Evolutionary conservation across 2,888 invertebrate species (phyloP).

Genomic region (Lamellibrachia columna): DNA sequence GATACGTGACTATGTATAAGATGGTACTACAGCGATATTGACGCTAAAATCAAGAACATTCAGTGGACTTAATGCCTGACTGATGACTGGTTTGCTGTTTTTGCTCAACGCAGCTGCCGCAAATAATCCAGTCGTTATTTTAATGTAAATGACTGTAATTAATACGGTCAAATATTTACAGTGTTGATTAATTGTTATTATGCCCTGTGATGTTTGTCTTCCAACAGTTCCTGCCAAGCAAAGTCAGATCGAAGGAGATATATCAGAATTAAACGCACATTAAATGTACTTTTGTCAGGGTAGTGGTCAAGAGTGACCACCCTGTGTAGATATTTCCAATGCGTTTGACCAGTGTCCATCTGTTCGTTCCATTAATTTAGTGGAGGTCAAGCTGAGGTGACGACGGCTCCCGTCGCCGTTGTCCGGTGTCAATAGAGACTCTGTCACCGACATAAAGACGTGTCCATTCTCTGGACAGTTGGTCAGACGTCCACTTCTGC

Average conservation of each 20-base stretch:
- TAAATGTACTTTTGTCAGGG: neutral
- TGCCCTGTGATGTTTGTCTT: neutral
- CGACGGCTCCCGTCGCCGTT: neutral
- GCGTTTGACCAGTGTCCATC: neutral
- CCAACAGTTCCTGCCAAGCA: neutral
- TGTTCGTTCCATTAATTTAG: neutral
- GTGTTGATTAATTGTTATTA: neutral
- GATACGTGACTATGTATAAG: neutral
- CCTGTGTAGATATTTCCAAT: neutral
- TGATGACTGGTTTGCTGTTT: no score
- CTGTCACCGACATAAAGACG: neutral
- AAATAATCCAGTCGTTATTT: neutral
- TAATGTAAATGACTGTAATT: neutral
- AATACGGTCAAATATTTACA: neutral
- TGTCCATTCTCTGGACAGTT: neutral
- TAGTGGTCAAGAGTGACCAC: neutral
- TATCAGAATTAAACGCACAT: neutral
- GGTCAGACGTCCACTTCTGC: neutral
- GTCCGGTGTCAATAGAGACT: neutral
- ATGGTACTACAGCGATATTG: neutral
- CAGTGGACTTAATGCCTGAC: neutral
- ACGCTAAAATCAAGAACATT: neutral
- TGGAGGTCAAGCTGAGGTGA: slow-evolving; percentile 3
- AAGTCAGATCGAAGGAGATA: neutral
- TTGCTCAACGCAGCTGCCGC: no score